Evolutionary conservation across 2,113 vertebrate genomes (phyloP).

Genomic region (Coptodon bakossiorum): DNA sequence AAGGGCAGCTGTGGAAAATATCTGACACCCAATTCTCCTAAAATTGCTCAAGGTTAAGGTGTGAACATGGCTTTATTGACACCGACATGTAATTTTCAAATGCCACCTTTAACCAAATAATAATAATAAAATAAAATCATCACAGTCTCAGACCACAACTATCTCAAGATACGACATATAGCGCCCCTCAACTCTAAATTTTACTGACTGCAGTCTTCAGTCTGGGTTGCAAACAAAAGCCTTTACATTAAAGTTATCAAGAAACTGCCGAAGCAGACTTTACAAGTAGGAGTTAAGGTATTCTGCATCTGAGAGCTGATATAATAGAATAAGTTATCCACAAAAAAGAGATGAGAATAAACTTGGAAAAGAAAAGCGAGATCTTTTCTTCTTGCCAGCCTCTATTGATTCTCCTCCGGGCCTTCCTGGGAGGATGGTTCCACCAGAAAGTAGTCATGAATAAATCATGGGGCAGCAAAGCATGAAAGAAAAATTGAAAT

Average conservation of each 20-base stretch:
- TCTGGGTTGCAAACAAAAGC: neutral
- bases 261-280: neutral
- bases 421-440: slow-evolving; percentile 17
- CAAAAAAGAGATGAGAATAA: neutral
- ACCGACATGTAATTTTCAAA: neutral
- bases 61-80: neutral
- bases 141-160: neutral
- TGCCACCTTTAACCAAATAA: neutral
- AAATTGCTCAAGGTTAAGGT: neutral
- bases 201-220: neutral
- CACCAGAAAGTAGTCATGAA: slow-evolving; percentile 39
- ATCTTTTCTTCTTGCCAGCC: slow-evolving; percentile 16
- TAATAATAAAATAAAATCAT: neutral
- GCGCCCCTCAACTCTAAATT: neutral
- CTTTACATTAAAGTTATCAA: neutral
- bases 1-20: neutral
- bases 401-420: slow-evolving; percentile 38
- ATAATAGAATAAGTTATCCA: slow-evolving; percentile 2
- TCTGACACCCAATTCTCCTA: neutral
- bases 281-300: neutral
- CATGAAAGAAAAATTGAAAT: slow-evolving; percentile 28
- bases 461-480: slow-evolving; percentile 51
- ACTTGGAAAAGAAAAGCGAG: neutral
- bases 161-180: neutral
- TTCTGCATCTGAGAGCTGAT: neutral